Evolutionary conservation across 2,113 vertebrate species (phyloP).

Genomic region (Syngnathoides biaculeatus): DNA sequence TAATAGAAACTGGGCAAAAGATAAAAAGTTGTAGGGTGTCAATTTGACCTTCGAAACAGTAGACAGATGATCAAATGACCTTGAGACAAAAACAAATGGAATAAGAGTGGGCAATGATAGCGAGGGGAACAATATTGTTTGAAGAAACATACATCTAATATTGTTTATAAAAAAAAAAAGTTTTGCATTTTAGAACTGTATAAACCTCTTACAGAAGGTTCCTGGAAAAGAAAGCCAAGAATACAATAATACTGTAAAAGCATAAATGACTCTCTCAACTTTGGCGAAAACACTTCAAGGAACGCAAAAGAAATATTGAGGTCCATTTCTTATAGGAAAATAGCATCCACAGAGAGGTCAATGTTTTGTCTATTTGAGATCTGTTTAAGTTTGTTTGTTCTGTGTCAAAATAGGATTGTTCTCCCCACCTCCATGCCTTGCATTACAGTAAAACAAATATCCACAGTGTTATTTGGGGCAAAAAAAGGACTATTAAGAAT

Average conservation of each 20-base stretch:
- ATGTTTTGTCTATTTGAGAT: conserved; percentile 34
- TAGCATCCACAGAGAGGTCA: conserved; percentile 27
- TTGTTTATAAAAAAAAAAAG: conserved; percentile 21
- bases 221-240: conserved; percentile 34
- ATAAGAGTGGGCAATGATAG: conserved; percentile 37
- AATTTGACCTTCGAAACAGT: conserved; percentile 67
- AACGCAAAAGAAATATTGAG: conserved; percentile 32
- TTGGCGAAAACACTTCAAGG: conserved; percentile 48
- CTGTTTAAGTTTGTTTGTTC: conserved; percentile 9
- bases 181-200: conserved; percentile 33
- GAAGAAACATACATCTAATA: conserved; percentile 36
- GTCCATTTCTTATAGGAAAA: conserved; percentile 29
- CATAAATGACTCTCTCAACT: conserved; percentile 18
- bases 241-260: conserved; percentile 33
- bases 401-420: conserved; percentile 34
- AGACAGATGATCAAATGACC: conserved; percentile 44
- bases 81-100: conserved; percentile 15
- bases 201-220: conserved; percentile 42
- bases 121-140: conserved; percentile 34
- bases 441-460: conserved; percentile 33
- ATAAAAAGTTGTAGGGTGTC: conserved; percentile 58
- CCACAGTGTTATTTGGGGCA: conserved; percentile 23
- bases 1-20: conserved; percentile 39
- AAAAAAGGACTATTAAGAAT: conserved; percentile 22
- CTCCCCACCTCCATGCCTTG: conserved; percentile 39